These are phyloP conservation scores for Ctenomys sociabilis DNA, from an alignment of 2,113 vertebrate species.

Conservation along the genomic window DNA sequence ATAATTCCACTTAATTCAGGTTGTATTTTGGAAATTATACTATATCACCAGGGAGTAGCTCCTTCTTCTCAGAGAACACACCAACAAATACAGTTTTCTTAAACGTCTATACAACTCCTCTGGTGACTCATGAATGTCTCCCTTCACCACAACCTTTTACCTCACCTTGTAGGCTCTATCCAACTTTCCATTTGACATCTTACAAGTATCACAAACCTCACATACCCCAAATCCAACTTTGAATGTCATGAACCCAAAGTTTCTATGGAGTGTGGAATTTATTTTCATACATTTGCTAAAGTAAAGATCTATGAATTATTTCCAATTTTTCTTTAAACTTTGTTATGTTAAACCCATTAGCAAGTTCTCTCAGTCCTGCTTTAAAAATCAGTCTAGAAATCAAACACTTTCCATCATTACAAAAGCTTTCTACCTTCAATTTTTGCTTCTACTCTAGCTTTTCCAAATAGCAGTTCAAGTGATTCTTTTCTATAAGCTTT, in stretches of 20 bases:
- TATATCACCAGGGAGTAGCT: neutral
- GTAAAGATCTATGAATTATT: conserved; percentile 29
- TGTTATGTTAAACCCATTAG: neutral
- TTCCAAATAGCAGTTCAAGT: neutral
- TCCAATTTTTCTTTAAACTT: neutral
- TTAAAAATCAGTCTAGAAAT: conserved; percentile 1
- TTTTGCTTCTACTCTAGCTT: neutral
- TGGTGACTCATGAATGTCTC: conserved; percentile 28
- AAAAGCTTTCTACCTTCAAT: neutral
- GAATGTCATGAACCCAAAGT: neutral
- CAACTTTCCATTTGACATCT: conserved; percentile 8
- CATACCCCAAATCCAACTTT: neutral
- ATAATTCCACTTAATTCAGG: neutral
- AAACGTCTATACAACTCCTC: neutral
- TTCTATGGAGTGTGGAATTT: neutral
- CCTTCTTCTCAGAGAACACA: neutral
- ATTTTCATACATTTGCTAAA: neutral
- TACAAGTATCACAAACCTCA: neutral
- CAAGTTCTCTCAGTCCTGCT: neutral
- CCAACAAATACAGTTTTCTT: conserved; percentile 22
- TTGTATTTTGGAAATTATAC: conserved; percentile 19
- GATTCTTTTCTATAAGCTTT: neutral
- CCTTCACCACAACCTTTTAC: neutral
- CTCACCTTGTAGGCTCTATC: neutral
- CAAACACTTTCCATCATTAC: neutral